phyloP scores from a whole-genome alignment of 2,888 invertebrate species.

The Zelleria hepariella region DNA sequence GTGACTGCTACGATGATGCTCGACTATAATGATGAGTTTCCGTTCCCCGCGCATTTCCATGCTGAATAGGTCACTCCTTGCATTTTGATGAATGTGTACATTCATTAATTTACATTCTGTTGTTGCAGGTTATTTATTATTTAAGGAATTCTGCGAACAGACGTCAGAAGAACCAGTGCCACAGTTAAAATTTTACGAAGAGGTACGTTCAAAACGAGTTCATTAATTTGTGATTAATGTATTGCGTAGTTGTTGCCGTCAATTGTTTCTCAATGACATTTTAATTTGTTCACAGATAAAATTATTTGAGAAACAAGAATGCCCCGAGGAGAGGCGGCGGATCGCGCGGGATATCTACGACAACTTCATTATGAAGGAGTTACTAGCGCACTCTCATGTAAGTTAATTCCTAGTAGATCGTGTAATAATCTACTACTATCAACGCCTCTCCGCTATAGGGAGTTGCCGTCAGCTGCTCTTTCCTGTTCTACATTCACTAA shows the following conservation, averaged over 20 bases:
- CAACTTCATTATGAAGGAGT: slow-evolving; percentile 99
- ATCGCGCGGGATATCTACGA: slow-evolving; percentile 98
- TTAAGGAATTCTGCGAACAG: slow-evolving; percentile 99
- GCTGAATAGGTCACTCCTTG: too few relatives aligned
- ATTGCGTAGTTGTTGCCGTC: neutral
- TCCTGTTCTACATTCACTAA: too few relatives aligned
- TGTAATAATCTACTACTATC: neutral
- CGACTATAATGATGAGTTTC: too few relatives aligned
- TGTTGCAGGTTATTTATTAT: slow-evolving; percentile 95
- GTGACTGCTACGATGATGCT: neutral
- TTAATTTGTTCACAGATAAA: slow-evolving; percentile 85
- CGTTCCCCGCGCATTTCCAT: too few relatives aligned
- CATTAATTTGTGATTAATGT: neutral
- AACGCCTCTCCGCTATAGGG: too few relatives aligned
- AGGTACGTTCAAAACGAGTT: slow-evolving; percentile 75
- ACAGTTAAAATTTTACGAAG: slow-evolving; percentile 99
- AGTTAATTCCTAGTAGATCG: slow-evolving; percentile 50
- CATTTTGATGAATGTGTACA: too few relatives aligned
- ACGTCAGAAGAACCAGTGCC: slow-evolving; percentile 96
- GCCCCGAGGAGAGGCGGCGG: slow-evolving; percentile 94
- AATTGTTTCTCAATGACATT: neutral
- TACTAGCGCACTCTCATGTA: slow-evolving; percentile 98
- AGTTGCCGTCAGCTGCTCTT: too few relatives aligned
- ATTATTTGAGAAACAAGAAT: slow-evolving; percentile 98
- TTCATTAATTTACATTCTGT: slow-evolving; percentile 28